These are phyloP conservation scores for Ptychobarbus kaznakovi DNA, from an alignment of 2,797 vertebrate genomes.

Conservation along the genomic window DNA sequence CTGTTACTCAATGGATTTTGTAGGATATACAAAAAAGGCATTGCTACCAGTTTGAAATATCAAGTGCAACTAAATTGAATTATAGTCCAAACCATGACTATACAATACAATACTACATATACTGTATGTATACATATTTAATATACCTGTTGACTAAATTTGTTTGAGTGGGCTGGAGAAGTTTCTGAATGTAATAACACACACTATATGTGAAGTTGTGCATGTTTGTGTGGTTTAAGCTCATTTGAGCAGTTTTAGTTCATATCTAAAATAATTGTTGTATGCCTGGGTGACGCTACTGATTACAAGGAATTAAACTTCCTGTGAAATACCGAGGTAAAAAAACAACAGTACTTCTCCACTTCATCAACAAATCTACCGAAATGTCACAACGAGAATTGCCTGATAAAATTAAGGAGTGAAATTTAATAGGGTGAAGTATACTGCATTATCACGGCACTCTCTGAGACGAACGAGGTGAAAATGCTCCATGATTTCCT, in stretches of 20 bases:
- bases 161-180: not conserved
- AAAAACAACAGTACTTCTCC: not conserved
- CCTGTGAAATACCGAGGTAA: not conserved
- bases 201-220: not conserved
- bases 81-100: not conserved
- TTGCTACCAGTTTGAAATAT: too few relatives aligned
- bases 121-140: not conserved
- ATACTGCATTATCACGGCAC: conserved; percentile 14
- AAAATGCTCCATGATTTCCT: conserved; percentile 40
- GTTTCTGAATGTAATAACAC: not conserved
- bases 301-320: conserved; percentile 1
- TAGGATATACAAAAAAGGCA: too few relatives aligned
- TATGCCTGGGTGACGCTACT: not conserved
- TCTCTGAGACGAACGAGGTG: not conserved
- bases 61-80: too few relatives aligned
- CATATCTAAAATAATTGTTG: not conserved
- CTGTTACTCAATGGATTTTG: too few relatives aligned
- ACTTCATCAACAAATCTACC: not conserved
- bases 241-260: not conserved
- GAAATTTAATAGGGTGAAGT: conserved; percentile 37
- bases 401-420: conserved; percentile 7
- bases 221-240: not conserved
- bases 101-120: too few relatives aligned
- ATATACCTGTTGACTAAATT: not conserved
- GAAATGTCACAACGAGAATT: not conserved